Percentiles rank a stretch among this genome's conserved stretches.
phyloP scores from a whole-genome alignment of 2,797 vertebrate species.

The Lutjanus campechanus region DNA sequence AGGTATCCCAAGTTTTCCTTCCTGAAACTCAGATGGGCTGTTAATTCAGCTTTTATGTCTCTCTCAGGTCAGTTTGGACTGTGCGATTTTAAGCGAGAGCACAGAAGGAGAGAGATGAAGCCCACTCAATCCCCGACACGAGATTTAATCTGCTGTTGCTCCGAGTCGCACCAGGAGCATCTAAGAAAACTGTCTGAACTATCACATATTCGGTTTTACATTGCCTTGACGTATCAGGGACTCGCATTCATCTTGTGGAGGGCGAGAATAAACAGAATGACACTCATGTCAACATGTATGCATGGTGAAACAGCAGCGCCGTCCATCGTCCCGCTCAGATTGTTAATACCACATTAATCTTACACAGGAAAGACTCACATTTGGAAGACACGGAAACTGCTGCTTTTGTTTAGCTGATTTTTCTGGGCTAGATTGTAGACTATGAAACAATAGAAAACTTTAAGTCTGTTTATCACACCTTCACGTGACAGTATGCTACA shows the following conservation, averaged over 20 bases:
- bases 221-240: slow-evolving; percentile 61
- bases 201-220: slow-evolving; percentile 53
- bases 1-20: slow-evolving; percentile 43
- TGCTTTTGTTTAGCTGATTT: slow-evolving; percentile 4
- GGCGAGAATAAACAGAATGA: slow-evolving; percentile 54
- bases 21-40: slow-evolving; percentile 53
- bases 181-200: slow-evolving; percentile 30
- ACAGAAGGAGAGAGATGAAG: slow-evolving; percentile 43
- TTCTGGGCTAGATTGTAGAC: neutral
- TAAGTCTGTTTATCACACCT: slow-evolving; percentile 19
- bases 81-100: slow-evolving; percentile 57
- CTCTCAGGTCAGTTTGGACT: slow-evolving; percentile 60
- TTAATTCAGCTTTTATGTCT: slow-evolving; percentile 59
- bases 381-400: neutral
- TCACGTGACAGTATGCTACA: neutral
- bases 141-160: slow-evolving; percentile 37
- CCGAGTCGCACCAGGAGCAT: slow-evolving; percentile 14
- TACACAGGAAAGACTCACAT: slow-evolving; percentile 21
- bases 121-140: slow-evolving; percentile 33
- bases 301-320: slow-evolving; percentile 21
- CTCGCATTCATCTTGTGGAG: slow-evolving; percentile 70
- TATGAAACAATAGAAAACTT: slow-evolving; percentile 2
- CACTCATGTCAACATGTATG: slow-evolving; percentile 40
- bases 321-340: neutral
- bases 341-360: slow-evolving; percentile 53